Evolutionary conservation across 2,888 invertebrate genomes (phyloP).

Genomic region (Athripsodes cinereus): DNA sequence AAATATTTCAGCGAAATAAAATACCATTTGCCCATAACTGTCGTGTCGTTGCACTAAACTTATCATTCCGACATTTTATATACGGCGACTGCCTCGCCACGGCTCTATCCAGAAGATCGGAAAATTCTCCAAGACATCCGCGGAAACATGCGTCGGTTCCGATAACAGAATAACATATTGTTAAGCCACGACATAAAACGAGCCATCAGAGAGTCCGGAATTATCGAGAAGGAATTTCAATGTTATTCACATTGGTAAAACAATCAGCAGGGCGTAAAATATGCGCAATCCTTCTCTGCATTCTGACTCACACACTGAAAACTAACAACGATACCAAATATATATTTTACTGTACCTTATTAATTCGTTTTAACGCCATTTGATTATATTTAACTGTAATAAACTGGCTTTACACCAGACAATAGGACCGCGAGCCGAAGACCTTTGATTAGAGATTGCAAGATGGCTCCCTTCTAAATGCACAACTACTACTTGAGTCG

Average conservation of each 20-base stretch:
- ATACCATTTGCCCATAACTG: conserved; percentile 18
- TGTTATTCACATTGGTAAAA: conserved; percentile 62
- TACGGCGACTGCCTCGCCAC: conserved; percentile 47
- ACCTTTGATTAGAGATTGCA: conserved; percentile 61
- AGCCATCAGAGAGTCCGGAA: conserved; percentile 32
- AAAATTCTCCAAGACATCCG: neutral
- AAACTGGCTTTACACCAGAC: conserved; percentile 73
- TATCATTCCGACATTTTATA: conserved; percentile 53
- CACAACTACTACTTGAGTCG: conserved; percentile 68
- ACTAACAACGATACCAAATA: neutral
- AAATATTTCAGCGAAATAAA: conserved; percentile 10
- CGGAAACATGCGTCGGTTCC: neutral
- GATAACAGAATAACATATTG: conserved; percentile 11
- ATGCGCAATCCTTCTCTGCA: conserved; percentile 16
- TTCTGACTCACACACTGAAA: neutral
- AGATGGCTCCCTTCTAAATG: conserved; percentile 61
- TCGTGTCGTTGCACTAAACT: conserved; percentile 15
- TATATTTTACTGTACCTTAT: conserved; percentile 65
- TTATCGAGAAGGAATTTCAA: conserved; percentile 54
- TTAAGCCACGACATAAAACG: conserved; percentile 20
- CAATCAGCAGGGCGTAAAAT: conserved; percentile 51
- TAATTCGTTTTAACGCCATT: conserved; percentile 97
- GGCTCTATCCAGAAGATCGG: conserved; percentile 34
- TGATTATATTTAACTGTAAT: conserved; percentile 64
- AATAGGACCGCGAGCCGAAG: conserved; percentile 78